phyloP scores from a whole-genome alignment of 1,140 invertebrate species.

The Mya arenaria region DNA sequence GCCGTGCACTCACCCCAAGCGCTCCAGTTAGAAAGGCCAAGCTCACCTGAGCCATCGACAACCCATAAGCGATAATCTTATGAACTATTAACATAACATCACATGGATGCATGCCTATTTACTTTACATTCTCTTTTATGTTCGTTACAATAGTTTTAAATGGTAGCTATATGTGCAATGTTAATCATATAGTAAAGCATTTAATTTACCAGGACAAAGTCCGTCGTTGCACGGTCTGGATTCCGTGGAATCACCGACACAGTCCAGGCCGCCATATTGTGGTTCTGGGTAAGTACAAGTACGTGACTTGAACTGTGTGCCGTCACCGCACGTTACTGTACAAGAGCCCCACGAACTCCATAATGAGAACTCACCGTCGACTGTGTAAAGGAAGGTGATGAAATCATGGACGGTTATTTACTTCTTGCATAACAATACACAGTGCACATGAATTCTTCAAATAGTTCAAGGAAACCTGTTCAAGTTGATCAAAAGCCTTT shows the following conservation, averaged over 20 bases:
- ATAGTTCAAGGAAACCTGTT: slow-evolving; percentile 22
- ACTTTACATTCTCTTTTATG: too few species aligned
- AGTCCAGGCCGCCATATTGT: slow-evolving; percentile 54
- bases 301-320: slow-evolving; percentile 84
- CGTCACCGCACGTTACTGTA: slow-evolving; percentile 85
- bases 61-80: too few species aligned
- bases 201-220: neutral
- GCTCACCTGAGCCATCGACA: too few species aligned
- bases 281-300: slow-evolving; percentile 81
- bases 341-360: slow-evolving; percentile 89
- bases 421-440: too few species aligned
- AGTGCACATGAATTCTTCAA: slow-evolving; percentile 47
- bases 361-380: neutral
- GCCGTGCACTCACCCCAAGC: slow-evolving; percentile 67
- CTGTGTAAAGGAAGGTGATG: slow-evolving; percentile 37
- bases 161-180: too few species aligned
- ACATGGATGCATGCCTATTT: too few species aligned
- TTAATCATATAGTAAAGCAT: too few species aligned
- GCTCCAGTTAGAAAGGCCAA: slow-evolving; percentile 71
- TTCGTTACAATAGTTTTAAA: too few species aligned
- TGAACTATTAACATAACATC: too few species aligned
- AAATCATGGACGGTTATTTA: too few species aligned
- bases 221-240: neutral
- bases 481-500: neutral
- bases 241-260: slow-evolving; percentile 29